Base-by-base conservation (phyloP, 2,888 invertebrate species). In the Polia nebulosa region DNA sequence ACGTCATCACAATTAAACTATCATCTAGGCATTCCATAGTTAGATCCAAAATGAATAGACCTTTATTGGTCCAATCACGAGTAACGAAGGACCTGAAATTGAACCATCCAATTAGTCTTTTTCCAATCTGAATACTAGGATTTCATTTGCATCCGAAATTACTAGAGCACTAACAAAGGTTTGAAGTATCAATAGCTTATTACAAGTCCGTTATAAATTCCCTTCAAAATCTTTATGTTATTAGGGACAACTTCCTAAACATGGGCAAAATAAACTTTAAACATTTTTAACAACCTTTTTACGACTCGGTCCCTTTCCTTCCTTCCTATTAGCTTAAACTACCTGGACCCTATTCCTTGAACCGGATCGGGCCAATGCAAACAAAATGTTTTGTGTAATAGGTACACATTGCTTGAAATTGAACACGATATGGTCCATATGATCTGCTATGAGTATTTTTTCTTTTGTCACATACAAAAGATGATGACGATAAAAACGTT, bases 231-330 rank as follows among this genome's bases (percentile, higher is more conserved):
- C 27, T 47, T 34, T 45, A 41, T 58, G 27, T 63, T 76, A 49
- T 62, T 52, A 47, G 34, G 29, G 29, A 49, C 34, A 29, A 77
- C 72, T 66, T 77, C 75, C 75, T 58, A 56, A 71, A 76, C 76
- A 75, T 51, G 45, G 11, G 41, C 71, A 56, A 70, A 41, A 58
- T 70, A 69, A 74, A 60, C 71, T 36, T 51, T 76, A 57, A 71
- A 76, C 64, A 56, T 76, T 75, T 71, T 60, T 55, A 67, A 72
- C 61, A 58, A 61, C 49, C 56, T 45, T 78, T 76, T 68, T 78
- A 73, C 47, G 56, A 60, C 44, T 53, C 25, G 39, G 78, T 63
- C 60, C 73, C 36, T 55, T 77, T 73, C 63, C 78, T 76, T 59
- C 53, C 76, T 69, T 69, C 57, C 60, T 67, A 72, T 72, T 69